These are phyloP conservation scores for Bombylius discolor DNA, from an alignment of 2,888 invertebrate genomes.

Conservation along the genomic window DNA sequence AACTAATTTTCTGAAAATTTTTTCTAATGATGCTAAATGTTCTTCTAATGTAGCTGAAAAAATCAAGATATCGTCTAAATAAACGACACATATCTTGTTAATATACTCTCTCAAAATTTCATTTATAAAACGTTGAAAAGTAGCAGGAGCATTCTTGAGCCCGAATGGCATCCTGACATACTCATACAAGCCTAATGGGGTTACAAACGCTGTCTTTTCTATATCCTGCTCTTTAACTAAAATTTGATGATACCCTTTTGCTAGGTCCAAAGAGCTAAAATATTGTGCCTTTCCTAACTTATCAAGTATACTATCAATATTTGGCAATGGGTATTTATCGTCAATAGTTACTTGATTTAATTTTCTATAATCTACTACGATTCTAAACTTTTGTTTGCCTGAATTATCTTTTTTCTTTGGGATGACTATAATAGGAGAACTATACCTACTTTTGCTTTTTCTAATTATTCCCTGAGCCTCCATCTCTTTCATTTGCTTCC, in stretches of 20 bases:
- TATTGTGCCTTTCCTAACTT: slow-evolving; percentile 10
- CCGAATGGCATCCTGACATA: slow-evolving; percentile 12
- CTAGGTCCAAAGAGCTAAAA: slow-evolving; percentile 10
- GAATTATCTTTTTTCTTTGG: slow-evolving; percentile 8
- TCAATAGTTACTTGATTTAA: slow-evolving; percentile 5
- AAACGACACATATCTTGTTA: slow-evolving; percentile 7
- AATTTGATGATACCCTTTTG: slow-evolving; percentile 13
- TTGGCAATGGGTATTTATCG: not conserved
- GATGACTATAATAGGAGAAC: slow-evolving; percentile 7
- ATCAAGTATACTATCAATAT: slow-evolving; percentile 1
- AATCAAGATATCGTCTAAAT: no score
- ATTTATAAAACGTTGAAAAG: slow-evolving; percentile 9
- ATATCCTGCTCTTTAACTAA: slow-evolving; percentile 10
- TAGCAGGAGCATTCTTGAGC: slow-evolving; percentile 9
- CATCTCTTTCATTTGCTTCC: slow-evolving; percentile 5
- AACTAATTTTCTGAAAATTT: no score
- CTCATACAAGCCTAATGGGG: slow-evolving; percentile 11
- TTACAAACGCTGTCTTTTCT: slow-evolving; percentile 13
- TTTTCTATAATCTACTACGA: slow-evolving; percentile 9
- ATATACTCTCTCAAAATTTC: slow-evolving; percentile 8
- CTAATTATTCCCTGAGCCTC: slow-evolving; percentile 7
- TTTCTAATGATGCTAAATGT: no score
- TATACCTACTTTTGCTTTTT: slow-evolving; percentile 7
- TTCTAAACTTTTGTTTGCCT: slow-evolving; percentile 6
- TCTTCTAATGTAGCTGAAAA: no score